Evolutionary conservation across 2,888 invertebrate genomes (phyloP).

Genomic region (Idaea dimidiata): DNA sequence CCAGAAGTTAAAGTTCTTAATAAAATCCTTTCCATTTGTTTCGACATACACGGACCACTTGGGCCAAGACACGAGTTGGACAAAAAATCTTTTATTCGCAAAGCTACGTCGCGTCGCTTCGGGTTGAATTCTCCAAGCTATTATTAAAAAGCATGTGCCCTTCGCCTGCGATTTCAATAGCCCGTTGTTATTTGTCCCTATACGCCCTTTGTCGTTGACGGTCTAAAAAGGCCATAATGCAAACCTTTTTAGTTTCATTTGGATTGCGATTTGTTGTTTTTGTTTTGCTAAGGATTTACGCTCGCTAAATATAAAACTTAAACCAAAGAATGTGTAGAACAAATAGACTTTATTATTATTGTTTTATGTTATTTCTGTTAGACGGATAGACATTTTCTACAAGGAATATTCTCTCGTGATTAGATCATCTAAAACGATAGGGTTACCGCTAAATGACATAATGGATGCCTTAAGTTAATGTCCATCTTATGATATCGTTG

Average conservation of each 20-base stretch:
- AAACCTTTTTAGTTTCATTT: slow-evolving; percentile 19
- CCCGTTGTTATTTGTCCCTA: slow-evolving; percentile 53
- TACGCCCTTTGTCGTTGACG: slow-evolving; percentile 50
- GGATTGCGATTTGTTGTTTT: slow-evolving; percentile 13
- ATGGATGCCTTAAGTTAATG: too few relatives aligned
- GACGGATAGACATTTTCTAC: too few relatives aligned
- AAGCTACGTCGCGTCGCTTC: slow-evolving; percentile 50
- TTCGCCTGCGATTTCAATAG: slow-evolving; percentile 53
- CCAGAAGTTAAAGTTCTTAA: slow-evolving; percentile 15
- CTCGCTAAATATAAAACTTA: not conserved
- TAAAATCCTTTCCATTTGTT: slow-evolving; percentile 42
- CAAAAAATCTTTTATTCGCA: slow-evolving; percentile 49
- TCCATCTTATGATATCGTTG: too few relatives aligned
- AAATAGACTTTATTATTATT: too few relatives aligned
- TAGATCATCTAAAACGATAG: too few relatives aligned
- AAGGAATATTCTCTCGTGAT: too few relatives aligned
- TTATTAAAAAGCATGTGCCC: slow-evolving; percentile 63
- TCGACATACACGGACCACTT: slow-evolving; percentile 34
- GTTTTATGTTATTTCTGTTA: too few relatives aligned
- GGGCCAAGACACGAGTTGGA: slow-evolving; percentile 35
- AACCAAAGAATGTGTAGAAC: too few relatives aligned
- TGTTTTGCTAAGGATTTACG: not conserved
- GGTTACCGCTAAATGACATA: too few relatives aligned
- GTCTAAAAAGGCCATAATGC: slow-evolving; percentile 27
- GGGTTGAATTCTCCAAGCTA: slow-evolving; percentile 53